Conservation (phyloP, 2,797 vertebrate species). For the Sylvia borin region DNA sequence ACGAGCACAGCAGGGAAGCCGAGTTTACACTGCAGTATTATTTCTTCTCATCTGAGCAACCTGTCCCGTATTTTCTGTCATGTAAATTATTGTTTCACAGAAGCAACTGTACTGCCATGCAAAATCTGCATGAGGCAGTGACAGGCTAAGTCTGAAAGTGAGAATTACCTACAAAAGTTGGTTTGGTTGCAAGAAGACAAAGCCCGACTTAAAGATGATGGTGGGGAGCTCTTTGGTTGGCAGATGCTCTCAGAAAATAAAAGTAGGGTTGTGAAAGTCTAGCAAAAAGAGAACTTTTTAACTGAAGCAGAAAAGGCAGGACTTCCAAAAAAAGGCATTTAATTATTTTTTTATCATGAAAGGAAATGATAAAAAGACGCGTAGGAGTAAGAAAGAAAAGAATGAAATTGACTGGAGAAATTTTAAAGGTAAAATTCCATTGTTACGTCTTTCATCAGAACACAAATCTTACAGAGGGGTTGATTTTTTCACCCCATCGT, state of each 20-base stretch:
- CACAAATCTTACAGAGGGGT: not conserved
- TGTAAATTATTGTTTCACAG: not conserved
- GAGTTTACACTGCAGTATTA: not conserved
- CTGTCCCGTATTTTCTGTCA: not conserved
- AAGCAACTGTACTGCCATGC: not conserved
- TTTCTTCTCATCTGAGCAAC: not conserved
- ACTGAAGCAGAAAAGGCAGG: not conserved
- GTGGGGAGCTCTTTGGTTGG: not conserved
- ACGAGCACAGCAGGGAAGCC: not conserved
- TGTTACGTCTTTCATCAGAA: not conserved
- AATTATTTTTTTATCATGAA: not conserved
- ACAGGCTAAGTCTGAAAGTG: not conserved
- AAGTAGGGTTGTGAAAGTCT: not conserved
- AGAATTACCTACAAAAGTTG: not conserved
- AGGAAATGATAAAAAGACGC: not conserved
- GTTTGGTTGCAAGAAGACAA: not conserved
- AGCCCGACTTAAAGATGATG: not conserved
- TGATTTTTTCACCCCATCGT: constrained; percentile 5
- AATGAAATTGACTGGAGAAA: not conserved
- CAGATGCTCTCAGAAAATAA: not conserved
- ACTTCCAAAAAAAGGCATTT: not conserved
- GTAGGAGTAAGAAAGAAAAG: not conserved
- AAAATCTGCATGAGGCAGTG: not conserved
- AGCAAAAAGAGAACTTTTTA: not conserved
- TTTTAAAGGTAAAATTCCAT: constrained; percentile 5